Percentiles rank a stretch among this genome's conserved stretches.
These are phyloP conservation scores for Axea sp. DNA, from an alignment of 2,888 invertebrate genomes.

Conservation along the genomic window DNA sequence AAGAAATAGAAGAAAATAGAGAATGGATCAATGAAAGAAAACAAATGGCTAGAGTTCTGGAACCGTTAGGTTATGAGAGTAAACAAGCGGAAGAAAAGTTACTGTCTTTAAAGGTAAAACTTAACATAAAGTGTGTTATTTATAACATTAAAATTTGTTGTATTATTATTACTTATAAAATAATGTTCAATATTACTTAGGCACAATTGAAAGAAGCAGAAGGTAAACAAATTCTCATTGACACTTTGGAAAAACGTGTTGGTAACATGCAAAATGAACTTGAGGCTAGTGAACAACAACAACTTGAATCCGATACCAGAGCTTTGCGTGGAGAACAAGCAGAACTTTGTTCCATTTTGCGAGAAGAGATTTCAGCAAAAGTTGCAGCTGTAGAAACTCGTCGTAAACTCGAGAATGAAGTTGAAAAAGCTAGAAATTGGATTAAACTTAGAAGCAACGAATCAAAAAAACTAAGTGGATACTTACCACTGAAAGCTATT, in stretches of 20 bases:
- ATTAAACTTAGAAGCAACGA: conserved; percentile 88
- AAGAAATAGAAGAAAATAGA: conserved; percentile 88
- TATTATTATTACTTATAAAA: too few species aligned
- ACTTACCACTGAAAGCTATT: conserved; percentile 88
- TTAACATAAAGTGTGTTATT: too few species aligned
- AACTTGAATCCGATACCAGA: conserved; percentile 87
- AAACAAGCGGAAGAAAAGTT: conserved; percentile 88
- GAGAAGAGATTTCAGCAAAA: conserved; percentile 87
- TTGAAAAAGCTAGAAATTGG: conserved; percentile 91
- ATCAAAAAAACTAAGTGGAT: conserved; percentile 87
- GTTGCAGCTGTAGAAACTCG: conserved; percentile 85
- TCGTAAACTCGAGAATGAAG: conserved; percentile 87
- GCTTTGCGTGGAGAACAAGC: conserved; percentile 88
- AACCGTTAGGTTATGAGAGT: conserved; percentile 87
- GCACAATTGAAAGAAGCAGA: conserved; percentile 90
- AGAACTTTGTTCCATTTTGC: conserved; percentile 85
- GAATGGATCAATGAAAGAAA: conserved; percentile 90
- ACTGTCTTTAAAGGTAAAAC: conserved; percentile 84
- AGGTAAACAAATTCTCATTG: conserved; percentile 89
- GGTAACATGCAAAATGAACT: conserved; percentile 91
- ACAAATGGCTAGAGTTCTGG: conserved; percentile 83
- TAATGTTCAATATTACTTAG: too few species aligned
- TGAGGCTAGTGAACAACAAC: conserved; percentile 90
- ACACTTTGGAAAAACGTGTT: conserved; percentile 90
- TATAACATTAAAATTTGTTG: too few species aligned